These are phyloP conservation scores for Idaea aversata DNA, from an alignment of 2,888 invertebrate genomes.

Conservation along the genomic window DNA sequence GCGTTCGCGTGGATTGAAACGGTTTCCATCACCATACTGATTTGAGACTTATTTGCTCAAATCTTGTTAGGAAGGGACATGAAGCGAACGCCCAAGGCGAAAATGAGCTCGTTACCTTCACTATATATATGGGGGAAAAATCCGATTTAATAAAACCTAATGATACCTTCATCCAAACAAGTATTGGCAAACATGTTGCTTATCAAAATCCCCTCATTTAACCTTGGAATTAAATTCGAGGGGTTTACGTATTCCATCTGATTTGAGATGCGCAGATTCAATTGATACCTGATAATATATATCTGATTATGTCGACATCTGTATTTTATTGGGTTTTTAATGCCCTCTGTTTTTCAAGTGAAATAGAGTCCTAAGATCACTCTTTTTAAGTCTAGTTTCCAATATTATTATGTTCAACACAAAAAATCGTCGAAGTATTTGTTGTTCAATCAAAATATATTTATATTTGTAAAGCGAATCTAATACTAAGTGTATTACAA, in stretches of 20 bases:
- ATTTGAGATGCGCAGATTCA: background rate
- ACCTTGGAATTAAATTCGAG: constrained; percentile 26
- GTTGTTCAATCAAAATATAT: too few species aligned
- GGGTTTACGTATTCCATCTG: constrained; percentile 3
- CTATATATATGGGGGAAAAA: constrained; percentile 37
- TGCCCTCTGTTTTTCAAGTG: background rate
- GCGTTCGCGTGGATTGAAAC: constrained; percentile 19
- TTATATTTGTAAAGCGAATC: too few species aligned
- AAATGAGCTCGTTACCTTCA: constrained; percentile 47
- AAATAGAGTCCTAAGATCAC: too few species aligned
- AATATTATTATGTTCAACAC: too few species aligned
- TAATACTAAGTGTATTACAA: background rate
- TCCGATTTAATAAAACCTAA: constrained; percentile 30
- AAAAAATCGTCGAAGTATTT: too few species aligned
- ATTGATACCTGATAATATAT: background rate
- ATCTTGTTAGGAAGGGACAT: constrained; percentile 53
- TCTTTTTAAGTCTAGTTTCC: too few species aligned
- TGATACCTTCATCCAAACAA: constrained; percentile 30
- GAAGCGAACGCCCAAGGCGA: constrained; percentile 34
- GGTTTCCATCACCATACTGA: constrained; percentile 45
- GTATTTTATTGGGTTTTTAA: background rate
- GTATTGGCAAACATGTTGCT: constrained; percentile 36
- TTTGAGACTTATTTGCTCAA: constrained; percentile 54
- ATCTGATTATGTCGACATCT: background rate
- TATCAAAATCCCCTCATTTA: constrained; percentile 12